These are phyloP conservation scores for Larimichthys polyactis DNA, from an alignment of 2,113 vertebrate species.

Conservation along the genomic window DNA sequence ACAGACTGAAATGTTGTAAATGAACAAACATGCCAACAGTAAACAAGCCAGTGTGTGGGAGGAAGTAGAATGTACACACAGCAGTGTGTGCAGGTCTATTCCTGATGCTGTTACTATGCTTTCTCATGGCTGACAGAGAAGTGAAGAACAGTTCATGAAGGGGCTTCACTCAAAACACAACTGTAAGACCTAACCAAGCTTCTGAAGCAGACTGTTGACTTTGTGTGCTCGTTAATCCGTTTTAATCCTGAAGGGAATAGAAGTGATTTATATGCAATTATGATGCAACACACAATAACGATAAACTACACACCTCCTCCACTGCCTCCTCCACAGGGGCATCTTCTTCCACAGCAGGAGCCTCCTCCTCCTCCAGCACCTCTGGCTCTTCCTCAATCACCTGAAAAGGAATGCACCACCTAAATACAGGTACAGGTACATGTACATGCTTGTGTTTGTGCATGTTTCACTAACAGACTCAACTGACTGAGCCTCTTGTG, in stretches of 20 bases:
- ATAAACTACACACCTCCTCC: slow-evolving; percentile 38
- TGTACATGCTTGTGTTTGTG: not conserved
- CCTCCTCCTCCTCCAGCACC: slow-evolving; percentile 71
- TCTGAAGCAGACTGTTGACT: no score
- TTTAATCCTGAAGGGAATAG: not conserved
- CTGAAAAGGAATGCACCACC: slow-evolving; percentile 34
- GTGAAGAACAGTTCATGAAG: no score
- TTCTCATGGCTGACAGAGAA: no score
- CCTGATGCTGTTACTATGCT: no score
- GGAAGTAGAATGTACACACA: no score
- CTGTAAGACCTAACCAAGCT: no score
- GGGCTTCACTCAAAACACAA: no score
- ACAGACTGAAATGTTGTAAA: no score
- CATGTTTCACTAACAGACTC: not conserved
- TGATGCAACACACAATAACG: not conserved
- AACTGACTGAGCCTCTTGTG: not conserved
- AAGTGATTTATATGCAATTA: not conserved
- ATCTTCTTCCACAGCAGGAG: slow-evolving; percentile 52
- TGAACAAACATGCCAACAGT: no score
- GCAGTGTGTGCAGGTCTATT: not conserved
- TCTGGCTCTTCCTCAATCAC: slow-evolving; percentile 77
- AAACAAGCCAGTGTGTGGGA: no score
- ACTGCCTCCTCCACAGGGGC: slow-evolving; percentile 32
- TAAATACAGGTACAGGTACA: not conserved
- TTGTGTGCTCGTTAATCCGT: not conserved